phyloP scores from a whole-genome alignment of 2,888 invertebrate species.

The Aporophyla lueneburgensis region DNA sequence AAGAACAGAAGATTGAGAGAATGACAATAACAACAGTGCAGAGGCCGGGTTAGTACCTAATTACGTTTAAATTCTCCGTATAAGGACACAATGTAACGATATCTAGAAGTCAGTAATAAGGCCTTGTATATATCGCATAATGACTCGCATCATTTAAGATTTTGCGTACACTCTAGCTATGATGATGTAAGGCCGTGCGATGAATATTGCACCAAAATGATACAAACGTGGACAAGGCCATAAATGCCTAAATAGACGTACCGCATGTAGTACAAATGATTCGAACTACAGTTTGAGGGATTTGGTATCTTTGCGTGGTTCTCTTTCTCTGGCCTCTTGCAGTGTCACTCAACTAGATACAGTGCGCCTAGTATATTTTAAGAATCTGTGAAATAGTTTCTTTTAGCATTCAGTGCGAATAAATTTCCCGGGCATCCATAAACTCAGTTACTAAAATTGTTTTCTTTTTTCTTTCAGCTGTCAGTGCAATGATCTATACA shows the following conservation, averaged over 20 bases:
- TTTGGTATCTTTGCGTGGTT: background rate
- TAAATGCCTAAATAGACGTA: background rate
- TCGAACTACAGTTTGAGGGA: background rate
- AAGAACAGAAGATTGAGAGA: slow-evolving; percentile 84
- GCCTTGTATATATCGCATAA: background rate
- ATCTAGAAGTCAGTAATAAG: background rate
- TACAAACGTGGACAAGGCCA: background rate
- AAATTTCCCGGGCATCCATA: background rate
- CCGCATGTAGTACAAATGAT: background rate
- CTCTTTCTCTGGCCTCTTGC: background rate
- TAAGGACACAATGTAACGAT: background rate
- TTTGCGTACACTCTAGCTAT: background rate
- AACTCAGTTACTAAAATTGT: background rate
- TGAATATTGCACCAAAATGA: background rate
- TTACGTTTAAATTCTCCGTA: background rate
- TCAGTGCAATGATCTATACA: slow-evolving; percentile 80
- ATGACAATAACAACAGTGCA: slow-evolving; percentile 71
- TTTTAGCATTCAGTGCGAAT: too few relatives aligned
- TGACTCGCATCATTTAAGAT: background rate
- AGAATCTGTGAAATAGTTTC: background rate
- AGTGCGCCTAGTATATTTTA: slow-evolving; percentile 3
- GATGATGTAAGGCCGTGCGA: background rate
- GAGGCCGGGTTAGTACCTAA: slow-evolving; percentile 79
- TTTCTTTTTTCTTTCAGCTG: slow-evolving; percentile 76
- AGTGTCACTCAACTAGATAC: background rate